Percentiles rank a stretch among this genome's conserved stretches.
These are phyloP conservation scores for Meghimatium bilineatum DNA, from an alignment of 2,888 invertebrate genomes.

Conservation along the genomic window DNA sequence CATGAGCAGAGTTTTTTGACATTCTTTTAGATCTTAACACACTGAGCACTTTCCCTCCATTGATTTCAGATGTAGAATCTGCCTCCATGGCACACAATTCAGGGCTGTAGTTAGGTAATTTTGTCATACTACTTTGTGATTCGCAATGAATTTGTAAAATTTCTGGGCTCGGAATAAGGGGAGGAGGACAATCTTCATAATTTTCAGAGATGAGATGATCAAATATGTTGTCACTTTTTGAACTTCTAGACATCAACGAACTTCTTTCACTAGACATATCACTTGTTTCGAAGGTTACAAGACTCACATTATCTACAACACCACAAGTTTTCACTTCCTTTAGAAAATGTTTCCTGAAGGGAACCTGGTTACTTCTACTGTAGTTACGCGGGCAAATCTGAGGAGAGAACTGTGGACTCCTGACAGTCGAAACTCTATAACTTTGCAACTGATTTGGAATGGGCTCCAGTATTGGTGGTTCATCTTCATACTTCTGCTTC, in stretches of 20 bases:
- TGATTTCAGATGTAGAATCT: slow-evolving; percentile 46
- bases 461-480: slow-evolving; percentile 35
- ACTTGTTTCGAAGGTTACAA: not conserved
- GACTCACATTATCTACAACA: not conserved
- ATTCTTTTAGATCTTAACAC: not conserved
- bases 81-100: slow-evolving; percentile 49
- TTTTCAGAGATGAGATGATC: slow-evolving; percentile 34
- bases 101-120: slow-evolving; percentile 27
- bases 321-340: not conserved
- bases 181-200: slow-evolving; percentile 28
- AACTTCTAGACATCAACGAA: not conserved
- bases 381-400: slow-evolving; percentile 20
- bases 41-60: not conserved
- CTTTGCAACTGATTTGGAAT: not conserved
- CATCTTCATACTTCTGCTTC: slow-evolving; percentile 34
- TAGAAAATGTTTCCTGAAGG: not conserved
- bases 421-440: not conserved
- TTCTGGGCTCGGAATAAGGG: slow-evolving; percentile 36
- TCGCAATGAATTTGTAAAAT: not conserved
- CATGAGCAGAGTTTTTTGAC: slow-evolving; percentile 4
- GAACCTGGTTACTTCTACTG: slow-evolving; percentile 7
- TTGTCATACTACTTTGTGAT: not conserved
- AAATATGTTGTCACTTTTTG: slow-evolving; percentile 41
- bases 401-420: not conserved
- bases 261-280: not conserved